Conservation (phyloP, 2,113 vertebrate genomes). For the Shinisaurus crocodilurus region DNA sequence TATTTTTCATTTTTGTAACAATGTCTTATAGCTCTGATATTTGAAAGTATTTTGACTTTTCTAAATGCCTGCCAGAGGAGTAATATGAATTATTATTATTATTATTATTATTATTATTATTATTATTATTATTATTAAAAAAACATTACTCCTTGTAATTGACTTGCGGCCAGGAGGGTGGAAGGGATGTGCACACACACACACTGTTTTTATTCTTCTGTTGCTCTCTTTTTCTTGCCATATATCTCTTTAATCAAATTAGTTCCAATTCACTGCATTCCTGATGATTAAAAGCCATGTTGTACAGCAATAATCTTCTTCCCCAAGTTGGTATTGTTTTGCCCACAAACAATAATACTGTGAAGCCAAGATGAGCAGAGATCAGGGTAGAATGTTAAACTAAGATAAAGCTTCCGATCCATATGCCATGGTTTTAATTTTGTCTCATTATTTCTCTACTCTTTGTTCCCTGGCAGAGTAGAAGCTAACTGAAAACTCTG, state of each 20-base stretch:
- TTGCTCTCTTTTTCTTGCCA: slow-evolving; percentile 9
- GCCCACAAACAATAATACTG: slow-evolving; percentile 38
- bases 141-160: slow-evolving; percentile 4
- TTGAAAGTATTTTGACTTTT: slow-evolving; percentile 35
- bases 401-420: slow-evolving; percentile 32
- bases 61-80: not conserved
- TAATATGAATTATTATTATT: slow-evolving; percentile 20
- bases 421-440: slow-evolving; percentile 33
- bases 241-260: slow-evolving; percentile 27
- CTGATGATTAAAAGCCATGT: slow-evolving; percentile 48
- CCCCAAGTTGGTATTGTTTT: slow-evolving; percentile 38
- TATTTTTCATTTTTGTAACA: not conserved
- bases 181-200: not conserved
- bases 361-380: slow-evolving; percentile 16
- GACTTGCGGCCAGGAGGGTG: not conserved
- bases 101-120: no score
- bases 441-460: not conserved
- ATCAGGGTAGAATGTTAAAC: slow-evolving; percentile 32
- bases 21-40: not conserved
- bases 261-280: slow-evolving; percentile 49
- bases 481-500: slow-evolving; percentile 46
- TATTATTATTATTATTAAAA: not conserved
- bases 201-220: slow-evolving; percentile 14
- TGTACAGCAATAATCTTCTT: slow-evolving; percentile 45
- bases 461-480: slow-evolving; percentile 19